phyloP scores from a whole-genome alignment of 2,888 invertebrate genomes.

The Sarcophaga carnaria region DNA sequence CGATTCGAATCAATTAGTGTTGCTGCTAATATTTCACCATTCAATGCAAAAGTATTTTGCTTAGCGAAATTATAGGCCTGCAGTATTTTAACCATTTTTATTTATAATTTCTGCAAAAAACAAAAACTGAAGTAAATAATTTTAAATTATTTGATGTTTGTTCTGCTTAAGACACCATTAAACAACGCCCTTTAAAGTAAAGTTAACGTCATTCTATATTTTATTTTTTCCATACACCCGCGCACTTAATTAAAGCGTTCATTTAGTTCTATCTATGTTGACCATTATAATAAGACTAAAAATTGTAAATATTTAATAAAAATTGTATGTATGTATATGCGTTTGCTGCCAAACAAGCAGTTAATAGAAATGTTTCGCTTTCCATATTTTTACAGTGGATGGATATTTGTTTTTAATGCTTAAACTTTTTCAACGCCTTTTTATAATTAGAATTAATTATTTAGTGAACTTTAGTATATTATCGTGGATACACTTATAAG shows the following conservation, averaged over 20 bases:
- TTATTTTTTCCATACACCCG: slow-evolving; percentile 19
- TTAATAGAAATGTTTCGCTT: slow-evolving; percentile 32
- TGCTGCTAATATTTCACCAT: slow-evolving; percentile 79
- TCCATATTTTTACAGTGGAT: neutral
- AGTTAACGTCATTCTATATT: slow-evolving; percentile 46
- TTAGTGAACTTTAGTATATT: slow-evolving; percentile 14
- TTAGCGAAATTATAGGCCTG: slow-evolving; percentile 81
- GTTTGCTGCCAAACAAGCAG: slow-evolving; percentile 18
- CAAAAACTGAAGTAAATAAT: neutral
- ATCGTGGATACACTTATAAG: neutral
- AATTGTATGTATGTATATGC: neutral
- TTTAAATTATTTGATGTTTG: neutral
- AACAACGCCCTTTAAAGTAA: slow-evolving; percentile 56
- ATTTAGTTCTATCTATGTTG: slow-evolving; percentile 37
- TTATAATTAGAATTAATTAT: slow-evolving; percentile 33
- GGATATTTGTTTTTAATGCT: neutral
- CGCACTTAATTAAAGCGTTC: slow-evolving; percentile 24
- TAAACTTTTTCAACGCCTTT: slow-evolving; percentile 17
- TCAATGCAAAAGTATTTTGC: slow-evolving; percentile 80
- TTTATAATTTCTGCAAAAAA: slow-evolving; percentile 41
- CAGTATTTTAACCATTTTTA: slow-evolving; percentile 80
- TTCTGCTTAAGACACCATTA: neutral
- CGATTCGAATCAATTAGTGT: slow-evolving; percentile 78
- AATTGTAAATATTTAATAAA: too few species aligned
- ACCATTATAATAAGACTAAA: slow-evolving; percentile 44